Percentiles rank a stretch among this genome's conserved stretches.
Evolutionary conservation across 1,140 invertebrate species (phyloP).

Genomic region (Drosophila parabipectinata): DNA sequence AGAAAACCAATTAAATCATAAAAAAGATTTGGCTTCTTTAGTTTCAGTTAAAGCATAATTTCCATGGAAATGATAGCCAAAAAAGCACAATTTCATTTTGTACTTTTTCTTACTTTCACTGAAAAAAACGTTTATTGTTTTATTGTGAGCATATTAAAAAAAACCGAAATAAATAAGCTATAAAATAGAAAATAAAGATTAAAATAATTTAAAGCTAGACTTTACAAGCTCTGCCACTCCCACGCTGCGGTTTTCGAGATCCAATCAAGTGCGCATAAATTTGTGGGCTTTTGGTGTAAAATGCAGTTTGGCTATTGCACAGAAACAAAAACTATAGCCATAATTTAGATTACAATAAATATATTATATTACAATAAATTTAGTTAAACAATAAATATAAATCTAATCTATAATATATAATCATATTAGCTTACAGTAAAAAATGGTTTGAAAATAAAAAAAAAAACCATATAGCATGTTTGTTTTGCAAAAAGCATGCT

Average conservation of each 20-base stretch:
- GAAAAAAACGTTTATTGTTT: not conserved
- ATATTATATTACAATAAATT: too few relatives aligned
- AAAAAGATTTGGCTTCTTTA: too few relatives aligned
- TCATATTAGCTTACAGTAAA: not conserved
- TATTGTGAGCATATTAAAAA: slow-evolving; percentile 5
- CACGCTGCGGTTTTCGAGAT: slow-evolving; percentile 64
- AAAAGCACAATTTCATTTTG: slow-evolving; percentile 26
- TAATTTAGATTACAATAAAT: too few relatives aligned
- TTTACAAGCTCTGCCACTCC: slow-evolving; percentile 44
- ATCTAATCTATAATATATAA: not conserved
- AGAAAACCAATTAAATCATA: not conserved
- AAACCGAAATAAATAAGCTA: slow-evolving; percentile 40
- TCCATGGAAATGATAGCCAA: slow-evolving; percentile 35
- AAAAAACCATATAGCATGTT: not conserved
- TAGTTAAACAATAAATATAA: not conserved
- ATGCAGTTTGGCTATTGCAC: slow-evolving; percentile 11
- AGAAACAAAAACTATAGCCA: not conserved
- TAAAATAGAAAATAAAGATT: slow-evolving; percentile 31
- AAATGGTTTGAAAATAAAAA: not conserved
- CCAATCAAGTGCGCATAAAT: slow-evolving; percentile 80
- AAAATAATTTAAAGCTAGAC: slow-evolving; percentile 22
- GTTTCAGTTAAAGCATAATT: not conserved
- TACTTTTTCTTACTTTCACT: slow-evolving; percentile 28
- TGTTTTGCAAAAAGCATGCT: not conserved
- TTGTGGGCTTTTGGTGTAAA: slow-evolving; percentile 35